phyloP scores from a whole-genome alignment of 2,113 vertebrate genomes.

The Vicugna pacos region DNA sequence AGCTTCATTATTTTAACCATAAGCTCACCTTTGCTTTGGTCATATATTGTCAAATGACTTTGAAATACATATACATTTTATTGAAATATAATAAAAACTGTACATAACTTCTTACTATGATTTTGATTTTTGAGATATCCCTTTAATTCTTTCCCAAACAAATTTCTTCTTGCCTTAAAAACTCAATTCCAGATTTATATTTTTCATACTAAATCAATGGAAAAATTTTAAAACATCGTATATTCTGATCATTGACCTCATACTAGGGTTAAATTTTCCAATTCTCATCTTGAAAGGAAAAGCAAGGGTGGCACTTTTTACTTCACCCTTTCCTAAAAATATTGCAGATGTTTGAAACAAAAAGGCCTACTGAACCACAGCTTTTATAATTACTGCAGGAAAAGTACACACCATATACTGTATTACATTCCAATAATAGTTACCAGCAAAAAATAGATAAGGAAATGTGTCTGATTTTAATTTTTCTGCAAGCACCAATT shows the following conservation, averaged over 20 bases:
- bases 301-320: not conserved
- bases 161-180: constrained; percentile 22
- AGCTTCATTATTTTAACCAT: not conserved
- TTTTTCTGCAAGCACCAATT: not conserved
- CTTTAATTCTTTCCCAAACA: not conserved
- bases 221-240: not conserved
- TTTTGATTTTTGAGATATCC: not conserved
- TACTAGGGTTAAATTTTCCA: not conserved
- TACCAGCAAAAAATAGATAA: not conserved
- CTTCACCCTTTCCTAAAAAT: not conserved
- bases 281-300: not conserved
- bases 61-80: not conserved
- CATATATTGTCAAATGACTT: not conserved
- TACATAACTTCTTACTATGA: not conserved
- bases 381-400: not conserved
- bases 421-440: not conserved
- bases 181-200: not conserved
- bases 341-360: not conserved
- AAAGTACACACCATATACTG: not conserved
- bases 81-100: not conserved
- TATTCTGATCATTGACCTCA: not conserved
- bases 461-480: not conserved
- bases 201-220: not conserved
- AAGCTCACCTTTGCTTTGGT: not conserved
- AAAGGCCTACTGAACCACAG: not conserved